Conservation (phyloP, 2,888 invertebrate genomes). For the Torymus tubicola region DNA sequence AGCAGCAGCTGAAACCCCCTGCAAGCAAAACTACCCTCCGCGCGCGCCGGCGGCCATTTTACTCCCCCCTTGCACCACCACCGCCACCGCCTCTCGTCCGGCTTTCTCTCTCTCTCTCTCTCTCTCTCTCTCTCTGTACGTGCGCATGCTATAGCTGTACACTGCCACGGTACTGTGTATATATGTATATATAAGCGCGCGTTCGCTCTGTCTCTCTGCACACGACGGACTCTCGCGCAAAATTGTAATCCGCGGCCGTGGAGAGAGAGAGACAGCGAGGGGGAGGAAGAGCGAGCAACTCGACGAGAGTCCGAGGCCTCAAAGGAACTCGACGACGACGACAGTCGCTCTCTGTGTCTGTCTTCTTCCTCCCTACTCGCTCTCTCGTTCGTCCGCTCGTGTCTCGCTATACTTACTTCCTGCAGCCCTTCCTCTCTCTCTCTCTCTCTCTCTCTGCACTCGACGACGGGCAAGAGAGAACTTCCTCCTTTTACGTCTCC, state of each 20-base stretch:
- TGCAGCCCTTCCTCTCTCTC: neutral
- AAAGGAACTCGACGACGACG: conserved; percentile 64
- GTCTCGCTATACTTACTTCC: conserved; percentile 33
- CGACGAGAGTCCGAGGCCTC: conserved; percentile 62
- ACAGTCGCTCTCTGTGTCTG: no score
- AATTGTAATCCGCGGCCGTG: conserved; percentile 73
- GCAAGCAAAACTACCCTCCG: conserved; percentile 73
- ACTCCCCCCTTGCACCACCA: conserved; percentile 69
- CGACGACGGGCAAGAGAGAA: neutral
- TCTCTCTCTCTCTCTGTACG: no score
- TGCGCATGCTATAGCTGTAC: no score
- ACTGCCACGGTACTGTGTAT: no score
- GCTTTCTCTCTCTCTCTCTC: neutral
- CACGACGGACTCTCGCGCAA: conserved; percentile 49
- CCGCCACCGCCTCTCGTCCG: conserved; percentile 43
- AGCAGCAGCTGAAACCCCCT: conserved; percentile 59
- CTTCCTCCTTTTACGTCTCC: conserved; percentile 46
- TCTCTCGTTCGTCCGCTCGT: conserved; percentile 14
- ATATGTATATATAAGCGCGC: neutral
- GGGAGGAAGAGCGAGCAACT: conserved; percentile 43
- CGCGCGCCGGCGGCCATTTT: conserved; percentile 75
- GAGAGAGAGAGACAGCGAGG: no score
- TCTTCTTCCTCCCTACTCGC: conserved; percentile 13
- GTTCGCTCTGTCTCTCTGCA: conserved; percentile 12
- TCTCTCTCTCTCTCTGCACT: neutral